These are phyloP conservation scores for Drymodes brunneopygia DNA, from an alignment of 2,113 vertebrate genomes.

Conservation along the genomic window DNA sequence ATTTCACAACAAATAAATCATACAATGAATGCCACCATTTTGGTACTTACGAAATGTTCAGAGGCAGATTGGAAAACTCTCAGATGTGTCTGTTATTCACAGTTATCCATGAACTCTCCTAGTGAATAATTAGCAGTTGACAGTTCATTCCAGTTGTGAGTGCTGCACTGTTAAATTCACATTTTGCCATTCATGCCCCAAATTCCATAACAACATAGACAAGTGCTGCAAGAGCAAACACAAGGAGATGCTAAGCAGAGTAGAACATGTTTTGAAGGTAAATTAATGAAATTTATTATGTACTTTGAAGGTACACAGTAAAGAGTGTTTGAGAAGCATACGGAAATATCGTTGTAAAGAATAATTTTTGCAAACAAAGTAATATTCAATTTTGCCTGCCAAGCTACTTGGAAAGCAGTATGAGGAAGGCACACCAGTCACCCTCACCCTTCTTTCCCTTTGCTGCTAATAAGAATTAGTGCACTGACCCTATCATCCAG, in stretches of 20 bases:
- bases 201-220: neutral
- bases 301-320: neutral
- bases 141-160: neutral
- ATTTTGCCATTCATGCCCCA: neutral
- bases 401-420: neutral
- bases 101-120: neutral
- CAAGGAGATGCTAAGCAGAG: neutral
- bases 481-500: neutral
- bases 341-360: neutral
- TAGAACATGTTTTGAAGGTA: neutral
- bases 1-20: conserved; percentile 1
- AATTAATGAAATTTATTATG: neutral
- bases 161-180: neutral
- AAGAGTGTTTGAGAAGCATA: neutral
- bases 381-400: neutral
- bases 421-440: neutral
- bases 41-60: neutral
- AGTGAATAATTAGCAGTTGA: neutral
- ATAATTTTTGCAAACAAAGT: neutral
- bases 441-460: neutral
- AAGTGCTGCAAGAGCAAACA: neutral
- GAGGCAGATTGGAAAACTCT: neutral
- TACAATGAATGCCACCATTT: neutral
- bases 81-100: neutral
- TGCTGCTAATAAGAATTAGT: neutral